Conservation (phyloP, 2,113 vertebrate genomes). For the Pelecanus crispus region DNA sequence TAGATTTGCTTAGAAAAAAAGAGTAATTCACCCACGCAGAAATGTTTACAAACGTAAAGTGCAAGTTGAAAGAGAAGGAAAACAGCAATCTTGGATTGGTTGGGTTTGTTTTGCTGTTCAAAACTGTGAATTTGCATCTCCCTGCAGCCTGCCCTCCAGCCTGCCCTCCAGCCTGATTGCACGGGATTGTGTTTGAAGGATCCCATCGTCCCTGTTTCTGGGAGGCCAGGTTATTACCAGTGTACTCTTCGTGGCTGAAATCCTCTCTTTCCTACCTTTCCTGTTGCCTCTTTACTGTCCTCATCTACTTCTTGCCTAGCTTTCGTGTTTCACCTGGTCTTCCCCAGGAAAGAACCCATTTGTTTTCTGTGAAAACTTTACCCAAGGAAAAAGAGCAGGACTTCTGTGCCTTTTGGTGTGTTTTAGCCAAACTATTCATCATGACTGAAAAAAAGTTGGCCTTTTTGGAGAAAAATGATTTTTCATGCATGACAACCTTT, state of each 20-base stretch:
- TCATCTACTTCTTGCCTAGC: not conserved
- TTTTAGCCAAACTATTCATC: not conserved
- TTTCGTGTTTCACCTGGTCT: not conserved
- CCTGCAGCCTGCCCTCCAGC: not conserved
- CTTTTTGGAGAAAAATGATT: not conserved
- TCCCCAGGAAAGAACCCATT: not conserved
- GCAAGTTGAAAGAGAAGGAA: not conserved
- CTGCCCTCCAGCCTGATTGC: not conserved
- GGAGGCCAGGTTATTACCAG: not conserved
- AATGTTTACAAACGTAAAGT: not conserved
- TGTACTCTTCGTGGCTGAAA: not conserved
- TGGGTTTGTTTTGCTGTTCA: not conserved
- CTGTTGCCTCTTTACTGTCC: not conserved
- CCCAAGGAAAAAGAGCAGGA: not conserved
- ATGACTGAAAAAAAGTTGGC: not conserved
- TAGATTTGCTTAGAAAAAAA: not conserved
- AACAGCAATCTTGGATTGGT: not conserved
- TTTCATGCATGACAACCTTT: not conserved
- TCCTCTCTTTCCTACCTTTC: not conserved
- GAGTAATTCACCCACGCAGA: not conserved
- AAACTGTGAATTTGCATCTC: not conserved
- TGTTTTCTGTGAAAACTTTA: not conserved
- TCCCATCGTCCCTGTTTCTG: rapidly evolving
- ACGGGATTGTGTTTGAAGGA: not conserved
- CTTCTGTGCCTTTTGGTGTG: not conserved